phyloP scores from a whole-genome alignment of 2,797 vertebrate species.

The Lagodon rhomboides region DNA sequence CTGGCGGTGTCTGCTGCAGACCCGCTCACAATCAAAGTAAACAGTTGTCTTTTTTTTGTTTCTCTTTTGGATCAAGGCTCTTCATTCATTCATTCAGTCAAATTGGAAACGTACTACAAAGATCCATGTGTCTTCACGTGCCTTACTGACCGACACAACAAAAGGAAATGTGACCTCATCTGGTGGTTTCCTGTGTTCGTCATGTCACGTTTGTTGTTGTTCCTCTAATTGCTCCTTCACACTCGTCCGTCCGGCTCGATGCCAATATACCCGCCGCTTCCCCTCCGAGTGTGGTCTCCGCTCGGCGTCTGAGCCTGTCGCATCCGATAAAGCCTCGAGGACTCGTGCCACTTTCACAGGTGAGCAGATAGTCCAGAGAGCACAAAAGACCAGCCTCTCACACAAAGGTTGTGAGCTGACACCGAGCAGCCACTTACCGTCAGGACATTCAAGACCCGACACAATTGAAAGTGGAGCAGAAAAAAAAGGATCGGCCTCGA shows the following conservation, averaged over 20 bases:
- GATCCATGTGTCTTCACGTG: neutral
- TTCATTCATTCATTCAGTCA: neutral
- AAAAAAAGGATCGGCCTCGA: constrained; percentile 6
- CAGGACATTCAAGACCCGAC: constrained; percentile 19
- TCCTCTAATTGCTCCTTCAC: neutral
- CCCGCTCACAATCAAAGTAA: neutral
- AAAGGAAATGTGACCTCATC: neutral
- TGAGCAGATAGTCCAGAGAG: constrained; percentile 16
- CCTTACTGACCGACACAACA: neutral
- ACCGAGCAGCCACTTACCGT: constrained; percentile 27
- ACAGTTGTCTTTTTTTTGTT: neutral
- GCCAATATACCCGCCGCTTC: neutral
- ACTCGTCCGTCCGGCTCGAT: neutral
- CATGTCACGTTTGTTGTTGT: neutral
- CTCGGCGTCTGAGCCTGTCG: constrained; percentile 12
- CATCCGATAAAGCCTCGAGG: constrained; percentile 33
- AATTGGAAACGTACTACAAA: neutral
- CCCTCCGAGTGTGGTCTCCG: neutral
- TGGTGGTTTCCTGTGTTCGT: constrained; percentile 9
- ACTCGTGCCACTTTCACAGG: constrained; percentile 40
- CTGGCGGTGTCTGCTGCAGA: neutral
- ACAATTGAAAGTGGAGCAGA: constrained; percentile 29
- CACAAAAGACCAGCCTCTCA: constrained; percentile 30
- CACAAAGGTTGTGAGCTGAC: constrained; percentile 30
- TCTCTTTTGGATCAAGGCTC: neutral